These are phyloP conservation scores for Sclerurus mexicanus DNA, from an alignment of 2,113 vertebrate species.

Conservation along the genomic window DNA sequence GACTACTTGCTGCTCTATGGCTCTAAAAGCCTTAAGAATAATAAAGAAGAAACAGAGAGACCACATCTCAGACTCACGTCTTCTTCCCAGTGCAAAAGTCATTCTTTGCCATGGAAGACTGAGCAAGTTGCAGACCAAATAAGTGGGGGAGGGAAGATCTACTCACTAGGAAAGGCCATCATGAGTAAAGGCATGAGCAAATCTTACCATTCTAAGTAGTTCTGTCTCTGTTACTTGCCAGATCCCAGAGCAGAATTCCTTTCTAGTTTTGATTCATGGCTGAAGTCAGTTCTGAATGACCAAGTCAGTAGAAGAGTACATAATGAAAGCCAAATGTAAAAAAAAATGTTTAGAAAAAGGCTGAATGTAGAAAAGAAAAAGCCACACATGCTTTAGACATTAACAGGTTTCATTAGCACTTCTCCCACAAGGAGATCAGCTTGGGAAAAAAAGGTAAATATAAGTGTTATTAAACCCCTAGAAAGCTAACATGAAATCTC, in stretches of 20 bases:
- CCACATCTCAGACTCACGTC: rapidly evolving
- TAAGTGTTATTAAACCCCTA: background rate
- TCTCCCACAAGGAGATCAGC: background rate
- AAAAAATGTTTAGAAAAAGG: background rate
- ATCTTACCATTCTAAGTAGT: background rate
- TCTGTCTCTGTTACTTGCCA: background rate
- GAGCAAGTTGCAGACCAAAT: background rate
- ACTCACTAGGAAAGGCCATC: background rate
- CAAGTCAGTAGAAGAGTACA: background rate
- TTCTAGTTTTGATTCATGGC: background rate
- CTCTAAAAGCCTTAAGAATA: background rate
- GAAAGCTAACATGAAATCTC: background rate
- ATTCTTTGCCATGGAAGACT: background rate
- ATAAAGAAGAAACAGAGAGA: background rate
- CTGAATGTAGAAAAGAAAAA: background rate
- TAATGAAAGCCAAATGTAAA: constrained; percentile 22
- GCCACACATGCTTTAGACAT: background rate
- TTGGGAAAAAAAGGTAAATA: background rate
- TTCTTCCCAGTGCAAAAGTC: background rate
- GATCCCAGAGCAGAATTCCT: background rate
- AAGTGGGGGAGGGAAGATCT: background rate
- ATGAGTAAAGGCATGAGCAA: background rate
- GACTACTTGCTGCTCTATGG: background rate
- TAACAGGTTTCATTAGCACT: background rate
- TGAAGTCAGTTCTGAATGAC: background rate